A percentile compares a stretch with the other conserved stretches of the same genome.
phyloP scores from a whole-genome alignment of 2,797 vertebrate genomes.

The Perodicticus potto region DNA sequence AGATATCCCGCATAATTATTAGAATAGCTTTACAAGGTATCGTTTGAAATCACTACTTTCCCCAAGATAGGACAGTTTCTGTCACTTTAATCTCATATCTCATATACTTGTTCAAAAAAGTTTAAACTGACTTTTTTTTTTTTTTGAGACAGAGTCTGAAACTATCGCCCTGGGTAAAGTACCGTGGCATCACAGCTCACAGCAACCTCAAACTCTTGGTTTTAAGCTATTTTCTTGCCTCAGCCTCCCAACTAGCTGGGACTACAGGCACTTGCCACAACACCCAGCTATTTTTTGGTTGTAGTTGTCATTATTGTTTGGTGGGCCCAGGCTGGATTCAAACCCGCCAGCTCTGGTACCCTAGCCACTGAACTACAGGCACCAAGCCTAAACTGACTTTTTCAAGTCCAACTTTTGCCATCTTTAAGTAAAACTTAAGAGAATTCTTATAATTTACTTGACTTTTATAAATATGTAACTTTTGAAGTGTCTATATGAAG shows the following conservation, averaged over 20 bases:
- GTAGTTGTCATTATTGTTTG: no score
- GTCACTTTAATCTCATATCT: constrained; percentile 12
- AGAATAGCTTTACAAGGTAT: neutral
- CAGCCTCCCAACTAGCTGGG: no score
- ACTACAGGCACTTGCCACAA: no score
- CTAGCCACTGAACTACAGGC: no score
- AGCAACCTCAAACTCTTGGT: no score
- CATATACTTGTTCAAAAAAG: constrained; percentile 37
- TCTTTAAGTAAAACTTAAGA: constrained; percentile 34
- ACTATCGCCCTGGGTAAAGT: no score
- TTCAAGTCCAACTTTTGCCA: neutral
- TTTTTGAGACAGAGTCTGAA: no score
- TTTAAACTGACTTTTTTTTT: constrained; percentile 46
- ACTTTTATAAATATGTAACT: neutral
- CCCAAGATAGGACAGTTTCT: constrained; percentile 3
- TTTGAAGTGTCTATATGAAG: neutral
- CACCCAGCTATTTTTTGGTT: no score
- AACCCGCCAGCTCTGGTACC: no score
- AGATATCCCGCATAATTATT: constrained; percentile 20
- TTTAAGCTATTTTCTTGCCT: no score
- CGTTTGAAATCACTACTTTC: constrained; percentile 28
- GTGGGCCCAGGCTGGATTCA: no score
- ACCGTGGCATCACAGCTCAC: no score
- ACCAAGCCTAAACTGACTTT: constrained; percentile 38
- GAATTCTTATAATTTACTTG: neutral